Base-by-base conservation (phyloP, 2,888 invertebrate genomes). In the Drosophila kanekoi region DNA sequence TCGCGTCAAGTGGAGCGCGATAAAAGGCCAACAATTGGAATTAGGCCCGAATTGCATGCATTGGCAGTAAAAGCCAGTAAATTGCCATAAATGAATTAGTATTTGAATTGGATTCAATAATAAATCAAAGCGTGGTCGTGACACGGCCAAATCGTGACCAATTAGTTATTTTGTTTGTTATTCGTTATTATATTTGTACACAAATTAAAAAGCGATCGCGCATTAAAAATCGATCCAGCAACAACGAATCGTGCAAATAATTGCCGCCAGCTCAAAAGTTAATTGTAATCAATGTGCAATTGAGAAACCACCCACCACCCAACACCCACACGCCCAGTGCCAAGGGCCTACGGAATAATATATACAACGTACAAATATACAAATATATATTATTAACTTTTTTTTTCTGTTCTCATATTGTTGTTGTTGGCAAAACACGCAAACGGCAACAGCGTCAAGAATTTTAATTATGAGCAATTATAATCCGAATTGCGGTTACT, bases 401-500 rank as follows among this genome's bases (percentile, higher is more conserved):
- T 18, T 18, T 32, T 32, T 40, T 20, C 57, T 61, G 16, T 38
- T 52, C 10, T 18, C 45, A 10, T 32, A 40, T 45, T 44, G 18
- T 40, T 44, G 40, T 35, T 53, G 13, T 20, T 38, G 56, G 40
- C 43, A 41, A 35, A 56, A 53, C 65, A 74, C 77, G 73, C 73
- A 40, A 75, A 63, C 63, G 38, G 52, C 40, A 40, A 41, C 33
- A 38, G 59, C 52, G 51, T 59, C 47, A 60, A 74, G 52, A 57
- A 47, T 59, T 63, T 65, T 79, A 84, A 89, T 87, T 87, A 92
- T 92, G 92, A 89, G 88, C 77, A 91, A 92, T 81, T 92, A 92
- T 79, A 92, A 92, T 89, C 90, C 91, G 64, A 92, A 91, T 87
- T 91, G 91, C 79, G 92, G 91, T 87, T 92, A 92, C 83, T 92